Base-by-base conservation (phyloP, 2,888 invertebrate genomes). In the Volucella bombylans region DNA sequence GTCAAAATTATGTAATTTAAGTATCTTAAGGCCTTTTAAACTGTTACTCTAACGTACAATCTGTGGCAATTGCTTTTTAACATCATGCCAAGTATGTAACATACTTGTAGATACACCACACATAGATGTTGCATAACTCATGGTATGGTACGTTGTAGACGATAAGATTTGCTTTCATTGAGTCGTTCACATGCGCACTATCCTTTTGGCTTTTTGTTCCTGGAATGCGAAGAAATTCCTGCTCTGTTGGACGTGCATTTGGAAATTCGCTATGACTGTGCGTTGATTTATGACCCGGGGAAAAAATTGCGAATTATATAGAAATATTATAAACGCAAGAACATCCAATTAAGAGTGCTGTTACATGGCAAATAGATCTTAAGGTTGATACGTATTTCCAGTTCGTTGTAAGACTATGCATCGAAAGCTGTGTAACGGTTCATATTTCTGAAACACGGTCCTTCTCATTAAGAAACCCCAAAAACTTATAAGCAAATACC, bases 1-100 rank as follows among this genome's bases (percentile, higher is more conserved):
- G 79, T 78, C 82, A 78, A 65, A 82, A 69, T 82, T 73, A 78
- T 82, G 78, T 82, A 73, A 78, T 78, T 73, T 78, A 82, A 82
- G 78, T 78, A 78, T 72, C 62, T 73, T 73, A 64, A 38, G 38
- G 67, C 62, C 68, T 71, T 76, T 57, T 14, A 57, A 69, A 41
- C 4, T 41, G 45, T 45, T 65, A 10, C 23, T 43, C 12, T 67
- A 67, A 67, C 45, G 62, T 54, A 62, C 54, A 65, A 54, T 45
- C 31, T 57, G 67, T 38, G 64, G 62, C 31, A 31, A 31, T 31
- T 6, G 57, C 52, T 65, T 23, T 80, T 14, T 61, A 62, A 15
- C n/a, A 73, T 47, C 55, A 43, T 43, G 49, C 49, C 54, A 57
- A 47, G 54, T 11, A 41, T 31, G 31, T 31, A n/a, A n/a, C n/a